A percentile compares a stretch with the other conserved stretches of the same genome.
phyloP scores from a whole-genome alignment of 1,140 invertebrate genomes.

The Orius laevigatus region DNA sequence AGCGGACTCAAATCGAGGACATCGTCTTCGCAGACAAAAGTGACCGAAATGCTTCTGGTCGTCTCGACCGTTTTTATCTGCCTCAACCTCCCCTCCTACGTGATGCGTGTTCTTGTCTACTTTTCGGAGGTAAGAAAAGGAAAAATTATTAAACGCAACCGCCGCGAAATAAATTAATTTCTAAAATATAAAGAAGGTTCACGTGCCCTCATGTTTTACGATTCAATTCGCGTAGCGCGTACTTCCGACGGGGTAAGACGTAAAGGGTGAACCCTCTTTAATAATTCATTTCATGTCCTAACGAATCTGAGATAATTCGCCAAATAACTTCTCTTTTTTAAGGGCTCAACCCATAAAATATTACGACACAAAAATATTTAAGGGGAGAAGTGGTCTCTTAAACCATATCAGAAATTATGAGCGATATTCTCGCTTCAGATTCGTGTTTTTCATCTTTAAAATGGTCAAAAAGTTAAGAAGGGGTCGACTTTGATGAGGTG shows the following conservation, averaged over 20 bases:
- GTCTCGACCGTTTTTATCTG: slow-evolving; percentile 63
- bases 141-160: not conserved
- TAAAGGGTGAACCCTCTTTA: not conserved
- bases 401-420: too few species aligned
- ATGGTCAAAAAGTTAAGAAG: too few species aligned
- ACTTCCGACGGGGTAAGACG: not conserved
- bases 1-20: slow-evolving; percentile 1
- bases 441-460: too few species aligned
- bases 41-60: slow-evolving; percentile 66
- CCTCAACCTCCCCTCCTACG: slow-evolving; percentile 58
- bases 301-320: too few species aligned
- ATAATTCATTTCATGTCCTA: too few species aligned
- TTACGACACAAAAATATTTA: too few species aligned
- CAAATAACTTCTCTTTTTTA: too few species aligned
- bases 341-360: too few species aligned
- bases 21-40: slow-evolving; percentile 40
- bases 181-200: too few species aligned
- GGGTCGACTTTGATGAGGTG: too few species aligned
- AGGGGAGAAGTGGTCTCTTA: too few species aligned
- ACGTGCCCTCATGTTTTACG: not conserved
- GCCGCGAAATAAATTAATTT: not conserved
- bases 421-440: too few species aligned
- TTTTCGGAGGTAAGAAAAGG: slow-evolving; percentile 34
- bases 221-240: not conserved
- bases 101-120: slow-evolving; percentile 38